Evolutionary conservation across 2,888 invertebrate genomes (phyloP).

Genomic region (Eugnorisma glareosa): DNA sequence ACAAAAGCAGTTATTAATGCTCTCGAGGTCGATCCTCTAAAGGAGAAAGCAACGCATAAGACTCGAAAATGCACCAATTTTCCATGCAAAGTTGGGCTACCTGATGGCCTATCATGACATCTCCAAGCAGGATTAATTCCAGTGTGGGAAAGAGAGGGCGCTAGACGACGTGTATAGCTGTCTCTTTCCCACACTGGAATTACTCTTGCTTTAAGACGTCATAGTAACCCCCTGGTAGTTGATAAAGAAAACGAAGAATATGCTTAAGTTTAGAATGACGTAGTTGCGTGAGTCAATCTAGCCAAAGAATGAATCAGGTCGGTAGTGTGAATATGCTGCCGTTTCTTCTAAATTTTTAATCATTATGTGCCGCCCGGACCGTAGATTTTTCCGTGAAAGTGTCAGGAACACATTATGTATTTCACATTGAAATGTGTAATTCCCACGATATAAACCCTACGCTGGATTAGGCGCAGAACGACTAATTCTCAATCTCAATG

Average conservation of each 20-base stretch:
- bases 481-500: too few relatives aligned
- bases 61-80: constrained; percentile 2
- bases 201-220: too few relatives aligned
- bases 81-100: neutral
- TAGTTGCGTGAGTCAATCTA: neutral
- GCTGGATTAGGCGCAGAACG: too few relatives aligned
- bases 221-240: too few relatives aligned
- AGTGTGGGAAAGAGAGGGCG: too few relatives aligned
- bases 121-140: too few relatives aligned
- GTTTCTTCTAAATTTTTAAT: neutral
- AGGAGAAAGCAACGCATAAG: neutral
- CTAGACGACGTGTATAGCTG: too few relatives aligned
- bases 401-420: neutral
- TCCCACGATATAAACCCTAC: neutral
- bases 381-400: neutral
- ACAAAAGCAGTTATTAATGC: neutral
- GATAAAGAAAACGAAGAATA: neutral
- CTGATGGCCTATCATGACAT: too few relatives aligned
- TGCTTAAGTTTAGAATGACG: neutral
- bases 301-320: neutral
- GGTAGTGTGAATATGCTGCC: neutral
- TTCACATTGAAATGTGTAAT: neutral
- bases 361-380: neutral
- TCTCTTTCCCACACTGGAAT: too few relatives aligned
- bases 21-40: neutral